Evolutionary conservation across 2,888 invertebrate genomes (phyloP).

Genomic region (Cyclophora albipunctata): DNA sequence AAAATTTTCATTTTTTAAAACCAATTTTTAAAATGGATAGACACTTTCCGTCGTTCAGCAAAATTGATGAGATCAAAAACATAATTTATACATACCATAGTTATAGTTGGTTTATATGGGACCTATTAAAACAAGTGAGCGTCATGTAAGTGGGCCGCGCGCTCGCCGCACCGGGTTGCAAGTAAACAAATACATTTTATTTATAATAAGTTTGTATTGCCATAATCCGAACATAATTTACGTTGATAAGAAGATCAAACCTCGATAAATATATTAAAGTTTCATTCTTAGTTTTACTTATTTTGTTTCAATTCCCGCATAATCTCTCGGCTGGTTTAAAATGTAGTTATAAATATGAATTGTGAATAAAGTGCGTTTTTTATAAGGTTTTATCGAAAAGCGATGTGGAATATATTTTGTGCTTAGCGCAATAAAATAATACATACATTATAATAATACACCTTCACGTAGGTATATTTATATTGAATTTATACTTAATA

Average conservation of each 20-base stretch:
- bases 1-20: no score
- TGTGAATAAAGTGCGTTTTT: no score
- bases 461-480: no score
- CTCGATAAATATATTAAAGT: constrained; percentile 39
- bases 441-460: no score
- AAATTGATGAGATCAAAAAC: no score
- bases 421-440: constrained; percentile 4
- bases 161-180: constrained; percentile 23
- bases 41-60: no score
- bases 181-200: constrained; percentile 69
- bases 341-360: constrained; percentile 10
- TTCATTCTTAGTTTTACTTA: constrained; percentile 38
- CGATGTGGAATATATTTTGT: constrained; percentile 1
- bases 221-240: constrained; percentile 68
- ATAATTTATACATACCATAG: no score
- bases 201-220: constrained; percentile 69
- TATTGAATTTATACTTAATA: no score
- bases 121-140: neutral
- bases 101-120: constrained; percentile 30
- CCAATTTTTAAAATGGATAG: no score
- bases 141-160: constrained; percentile 25
- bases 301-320: constrained; percentile 26
- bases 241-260: constrained; percentile 64
- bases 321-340: constrained; percentile 8
- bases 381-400: neutral